Conservation (phyloP, 1,140 invertebrate species). For the Protaetia brevitarsis region DNA sequence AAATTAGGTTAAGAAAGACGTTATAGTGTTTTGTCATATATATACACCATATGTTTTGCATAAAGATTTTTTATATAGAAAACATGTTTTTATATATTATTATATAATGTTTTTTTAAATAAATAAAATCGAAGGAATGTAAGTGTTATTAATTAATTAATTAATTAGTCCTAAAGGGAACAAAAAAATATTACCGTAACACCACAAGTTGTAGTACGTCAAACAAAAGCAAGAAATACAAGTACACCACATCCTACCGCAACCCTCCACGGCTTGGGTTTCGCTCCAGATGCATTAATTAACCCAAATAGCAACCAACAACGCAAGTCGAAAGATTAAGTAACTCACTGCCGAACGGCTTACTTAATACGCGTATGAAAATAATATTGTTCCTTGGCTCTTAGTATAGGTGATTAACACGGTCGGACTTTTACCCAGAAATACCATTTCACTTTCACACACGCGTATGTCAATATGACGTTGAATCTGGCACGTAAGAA, state of each 20-base stretch:
- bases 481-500: too few species aligned
- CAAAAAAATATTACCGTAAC: not conserved
- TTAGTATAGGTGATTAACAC: not conserved
- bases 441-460: conserved; percentile 21
- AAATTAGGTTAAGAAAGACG: too few species aligned
- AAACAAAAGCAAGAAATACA: not conserved
- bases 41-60: too few species aligned
- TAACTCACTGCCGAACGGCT: not conserved
- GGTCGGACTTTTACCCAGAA: conserved; percentile 1
- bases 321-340: not conserved
- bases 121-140: too few species aligned
- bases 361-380: not conserved
- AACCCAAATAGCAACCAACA: not conserved
- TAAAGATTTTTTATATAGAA: too few species aligned
- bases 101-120: too few species aligned
- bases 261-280: not conserved
- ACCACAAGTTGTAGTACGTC: not conserved
- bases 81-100: too few species aligned
- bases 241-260: not conserved
- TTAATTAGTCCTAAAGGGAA: not conserved
- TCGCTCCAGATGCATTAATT: not conserved
- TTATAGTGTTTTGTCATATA: too few species aligned
- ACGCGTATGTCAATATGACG: not conserved
- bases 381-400: not conserved
- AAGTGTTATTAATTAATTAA: too few species aligned